Percentiles rank a stretch among this genome's conserved stretches.
These are phyloP conservation scores for Apoda limacodes DNA, from an alignment of 2,888 invertebrate genomes.

Conservation along the genomic window DNA sequence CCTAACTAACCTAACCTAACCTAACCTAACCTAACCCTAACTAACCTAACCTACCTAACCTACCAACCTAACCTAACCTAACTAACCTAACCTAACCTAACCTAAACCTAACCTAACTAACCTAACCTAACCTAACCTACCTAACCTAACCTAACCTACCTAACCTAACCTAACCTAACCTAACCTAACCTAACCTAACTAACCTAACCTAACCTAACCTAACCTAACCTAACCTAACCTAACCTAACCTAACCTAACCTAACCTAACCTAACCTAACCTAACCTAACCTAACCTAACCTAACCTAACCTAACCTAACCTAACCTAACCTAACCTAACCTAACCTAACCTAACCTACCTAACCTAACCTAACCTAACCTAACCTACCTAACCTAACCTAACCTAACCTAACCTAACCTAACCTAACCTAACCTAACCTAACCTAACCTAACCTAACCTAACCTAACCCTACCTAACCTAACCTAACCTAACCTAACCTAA, in stretches of 20 bases:
- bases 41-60: constrained; percentile 15
- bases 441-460: constrained; percentile 17
- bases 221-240: constrained; percentile 18
- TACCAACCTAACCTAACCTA: constrained; percentile 15
- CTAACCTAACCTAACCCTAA: constrained; percentile 18
- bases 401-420: constrained; percentile 12
- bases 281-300: constrained; percentile 13
- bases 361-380: constrained; percentile 11
- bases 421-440: constrained; percentile 13
- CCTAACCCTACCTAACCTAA: constrained; percentile 16
- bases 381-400: constrained; percentile 11
- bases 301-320: constrained; percentile 11
- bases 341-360: constrained; percentile 12
- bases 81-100: constrained; percentile 15
- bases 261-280: constrained; percentile 15
- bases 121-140: constrained; percentile 10
- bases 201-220: constrained; percentile 20
- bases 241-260: constrained; percentile 16
- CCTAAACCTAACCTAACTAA: constrained; percentile 13
- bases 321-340: constrained; percentile 13
- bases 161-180: constrained; percentile 15
- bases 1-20: constrained; percentile 19
- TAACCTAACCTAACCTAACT: constrained; percentile 18
- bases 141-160: constrained; percentile 13
- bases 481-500: constrained; percentile 16